Evolutionary conservation across 1,140 invertebrate genomes (phyloP).

Genomic region (Brachionus calyciflorus): DNA sequence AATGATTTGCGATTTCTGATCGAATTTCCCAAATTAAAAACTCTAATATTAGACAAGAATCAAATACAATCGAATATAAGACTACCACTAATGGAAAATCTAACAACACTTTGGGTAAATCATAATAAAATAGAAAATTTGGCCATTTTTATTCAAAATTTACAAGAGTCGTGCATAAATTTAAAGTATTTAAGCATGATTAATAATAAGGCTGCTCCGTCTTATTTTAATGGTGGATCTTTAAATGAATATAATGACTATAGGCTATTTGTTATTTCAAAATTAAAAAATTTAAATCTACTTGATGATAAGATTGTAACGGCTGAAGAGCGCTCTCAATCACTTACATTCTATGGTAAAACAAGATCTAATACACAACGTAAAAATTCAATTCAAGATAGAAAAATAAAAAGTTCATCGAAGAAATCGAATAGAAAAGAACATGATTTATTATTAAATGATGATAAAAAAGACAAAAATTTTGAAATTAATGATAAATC

Average conservation of each 20-base stretch:
- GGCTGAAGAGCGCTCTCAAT: conserved; percentile 6
- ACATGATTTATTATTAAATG: too few species aligned
- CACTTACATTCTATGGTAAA: background rate
- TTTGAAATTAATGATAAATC: too few species aligned
- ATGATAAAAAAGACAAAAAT: too few species aligned
- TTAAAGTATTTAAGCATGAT: conserved; percentile 71
- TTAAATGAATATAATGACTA: conserved; percentile 75
- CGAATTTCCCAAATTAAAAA: conserved; percentile 65
- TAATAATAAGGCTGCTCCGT: conserved; percentile 74
- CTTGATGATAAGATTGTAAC: conserved; percentile 53
- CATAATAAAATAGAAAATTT: conserved; percentile 70
- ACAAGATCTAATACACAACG: background rate
- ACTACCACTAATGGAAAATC: conserved; percentile 68
- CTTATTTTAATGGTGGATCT: conserved; percentile 71
- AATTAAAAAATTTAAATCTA: conserved; percentile 50
- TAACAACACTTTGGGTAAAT: conserved; percentile 75
- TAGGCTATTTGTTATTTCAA: conserved; percentile 64
- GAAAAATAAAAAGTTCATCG: background rate
- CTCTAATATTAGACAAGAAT: conserved; percentile 73
- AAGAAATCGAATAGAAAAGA: background rate
- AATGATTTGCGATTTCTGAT: conserved; percentile 26
- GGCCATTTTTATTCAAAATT: conserved; percentile 69
- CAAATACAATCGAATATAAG: conserved; percentile 66
- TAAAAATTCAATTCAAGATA: background rate
- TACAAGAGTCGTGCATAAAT: conserved; percentile 68